Base-by-base conservation (phyloP, 2,797 vertebrate species). In the Echiichthys vipera region DNA sequence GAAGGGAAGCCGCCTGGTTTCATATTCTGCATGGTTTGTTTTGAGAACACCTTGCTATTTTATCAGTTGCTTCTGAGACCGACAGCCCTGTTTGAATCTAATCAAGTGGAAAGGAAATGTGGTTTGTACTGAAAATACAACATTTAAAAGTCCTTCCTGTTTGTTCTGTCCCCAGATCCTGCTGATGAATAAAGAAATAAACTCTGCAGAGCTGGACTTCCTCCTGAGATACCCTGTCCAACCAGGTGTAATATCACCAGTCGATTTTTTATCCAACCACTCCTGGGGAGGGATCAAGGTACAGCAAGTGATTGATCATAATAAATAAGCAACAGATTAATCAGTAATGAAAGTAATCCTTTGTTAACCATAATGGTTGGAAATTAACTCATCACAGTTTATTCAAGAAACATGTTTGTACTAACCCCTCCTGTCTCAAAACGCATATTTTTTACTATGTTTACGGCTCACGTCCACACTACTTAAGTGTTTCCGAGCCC, bases 251-350 rank as follows among this genome's bases (percentile, higher is more conserved):
- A 85, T 85, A 0, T 98, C 97, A 56, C 97, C 97, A 0, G 94
- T 99, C 76, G 97, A 98, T 56, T 99, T 99, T 91, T 93, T 99
- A 51, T 97, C 97, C 46, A 88, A 94, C 83, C 94, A 96, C 24
- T 95, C 96, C 18, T 99, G 98, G 98, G 97, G 97, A 74, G 95
- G 96, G 36, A 94, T 99, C 88, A 99, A 99, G 96, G 98, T 99
- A 93, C 71, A 39, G 8, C 45, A 8, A 34, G n/a, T 56, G 55
- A 40, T 40, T 40, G 7, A 40, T 40, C 39, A 40, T 6, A 40
- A 34, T n/a, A 34, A 29, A 29, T 49, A 18, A 27, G 8, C 1
- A 7, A 17, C 3, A 50, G 47, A 29, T 50, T 50, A 50, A 46
- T 46, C 12, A 3, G 6, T 46, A 24, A 50, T 50, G 11, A 47